A percentile compares a stretch with the other conserved stretches of the same genome.
phyloP scores from a whole-genome alignment of 2,113 vertebrate genomes.

The Apodemus sylvaticus region DNA sequence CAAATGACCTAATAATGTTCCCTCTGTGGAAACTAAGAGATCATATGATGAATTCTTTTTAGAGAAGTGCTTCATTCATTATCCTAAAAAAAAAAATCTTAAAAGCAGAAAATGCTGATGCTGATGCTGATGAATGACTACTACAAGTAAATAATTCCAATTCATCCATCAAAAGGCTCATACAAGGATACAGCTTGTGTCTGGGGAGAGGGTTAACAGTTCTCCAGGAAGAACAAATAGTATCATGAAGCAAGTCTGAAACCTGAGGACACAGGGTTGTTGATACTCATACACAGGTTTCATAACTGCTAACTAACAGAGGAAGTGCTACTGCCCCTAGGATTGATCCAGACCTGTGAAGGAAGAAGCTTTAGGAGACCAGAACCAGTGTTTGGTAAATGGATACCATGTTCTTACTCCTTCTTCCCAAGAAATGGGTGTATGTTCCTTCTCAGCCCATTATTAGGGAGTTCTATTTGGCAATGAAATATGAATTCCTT shows the following conservation, averaged over 20 bases:
- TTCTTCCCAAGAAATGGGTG: no score
- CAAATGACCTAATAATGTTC: background rate
- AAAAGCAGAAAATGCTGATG: slow-evolving; percentile 14
- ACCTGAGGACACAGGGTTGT: background rate
- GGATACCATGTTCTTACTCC: background rate
- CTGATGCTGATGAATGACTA: background rate
- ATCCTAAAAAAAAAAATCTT: background rate
- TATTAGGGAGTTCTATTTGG: background rate
- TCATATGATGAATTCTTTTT: slow-evolving; percentile 29
- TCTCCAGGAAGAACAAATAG: background rate
- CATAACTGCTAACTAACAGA: background rate
- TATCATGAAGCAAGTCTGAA: background rate
- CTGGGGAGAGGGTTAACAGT: background rate
- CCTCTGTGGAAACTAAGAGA: slow-evolving; percentile 16
- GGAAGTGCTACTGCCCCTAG: background rate
- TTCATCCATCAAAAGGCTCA: background rate
- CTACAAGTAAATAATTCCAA: background rate
- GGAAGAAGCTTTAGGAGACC: background rate
- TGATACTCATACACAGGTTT: background rate
- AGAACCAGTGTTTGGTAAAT: background rate
- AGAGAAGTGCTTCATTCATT: background rate
- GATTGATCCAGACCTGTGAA: background rate
- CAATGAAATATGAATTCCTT: background rate
- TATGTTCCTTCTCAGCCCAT: background rate
- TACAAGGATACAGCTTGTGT: background rate